Conservation (phyloP, 2,797 vertebrate species). For the Hozukius guyotensis region DNA sequence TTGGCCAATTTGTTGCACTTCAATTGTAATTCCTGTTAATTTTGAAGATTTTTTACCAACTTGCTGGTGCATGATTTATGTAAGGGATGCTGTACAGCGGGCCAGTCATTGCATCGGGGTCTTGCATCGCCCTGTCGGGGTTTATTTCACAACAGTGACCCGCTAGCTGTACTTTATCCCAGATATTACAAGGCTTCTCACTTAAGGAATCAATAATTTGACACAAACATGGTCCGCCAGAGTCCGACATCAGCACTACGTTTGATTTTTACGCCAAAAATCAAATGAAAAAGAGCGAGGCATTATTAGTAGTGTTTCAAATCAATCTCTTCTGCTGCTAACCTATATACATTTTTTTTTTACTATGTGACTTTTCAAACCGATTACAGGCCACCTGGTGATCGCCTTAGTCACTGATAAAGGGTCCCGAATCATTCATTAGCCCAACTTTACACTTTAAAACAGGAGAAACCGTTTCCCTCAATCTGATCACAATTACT, state of each 20-base stretch:
- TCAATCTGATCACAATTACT: neutral
- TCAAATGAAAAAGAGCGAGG: neutral
- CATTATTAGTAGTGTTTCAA: neutral
- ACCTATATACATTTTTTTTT: fast-evolving
- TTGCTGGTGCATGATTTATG: too few relatives aligned
- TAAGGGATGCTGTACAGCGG: fast-evolving
- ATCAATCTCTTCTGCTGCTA: neutral
- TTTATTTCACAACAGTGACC: too few relatives aligned
- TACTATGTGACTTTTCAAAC: neutral
- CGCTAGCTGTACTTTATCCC: too few relatives aligned
- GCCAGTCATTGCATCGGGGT: too few relatives aligned
- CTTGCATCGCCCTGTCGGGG: too few relatives aligned
- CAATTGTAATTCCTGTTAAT: too few relatives aligned
- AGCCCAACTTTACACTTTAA: neutral
- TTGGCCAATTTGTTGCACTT: too few relatives aligned
- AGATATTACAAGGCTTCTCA: too few relatives aligned
- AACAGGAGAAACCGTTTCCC: neutral
- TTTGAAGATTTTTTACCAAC: too few relatives aligned
- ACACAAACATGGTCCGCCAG: too few relatives aligned
- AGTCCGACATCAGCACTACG: too few relatives aligned
- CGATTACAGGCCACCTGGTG: neutral
- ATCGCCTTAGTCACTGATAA: neutral
- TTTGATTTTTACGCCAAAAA: neutral
- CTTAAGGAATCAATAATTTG: too few relatives aligned
- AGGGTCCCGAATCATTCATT: neutral